Conservation (phyloP, 1,140 invertebrate genomes). For the Cataglyphis hispanica region DNA sequence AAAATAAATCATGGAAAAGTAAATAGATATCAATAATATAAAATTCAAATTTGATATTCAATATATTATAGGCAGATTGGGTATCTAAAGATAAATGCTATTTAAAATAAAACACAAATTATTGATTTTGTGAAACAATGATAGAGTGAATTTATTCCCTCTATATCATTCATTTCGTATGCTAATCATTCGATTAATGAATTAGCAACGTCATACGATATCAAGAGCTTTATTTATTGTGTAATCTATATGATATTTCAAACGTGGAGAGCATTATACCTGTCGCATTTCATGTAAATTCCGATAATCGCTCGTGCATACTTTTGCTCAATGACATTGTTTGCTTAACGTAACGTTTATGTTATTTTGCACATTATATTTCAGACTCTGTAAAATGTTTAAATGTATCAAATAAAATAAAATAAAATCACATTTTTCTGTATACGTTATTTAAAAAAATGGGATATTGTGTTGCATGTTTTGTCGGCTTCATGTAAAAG, state of each 20-base stretch:
- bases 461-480: too few species aligned
- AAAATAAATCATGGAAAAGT: too few species aligned
- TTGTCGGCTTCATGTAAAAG: not conserved
- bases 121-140: too few species aligned
- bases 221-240: not conserved
- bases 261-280: too few species aligned
- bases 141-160: not conserved
- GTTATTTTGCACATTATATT: not conserved
- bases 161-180: not conserved
- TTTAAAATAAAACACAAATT: too few species aligned
- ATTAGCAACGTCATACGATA: not conserved
- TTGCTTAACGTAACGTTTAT: not conserved
- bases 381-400: not conserved
- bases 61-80: too few species aligned
- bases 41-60: too few species aligned
- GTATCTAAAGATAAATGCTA: too few species aligned
- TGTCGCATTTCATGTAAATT: not conserved
- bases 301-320: constrained; percentile 1
- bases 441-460: too few species aligned
- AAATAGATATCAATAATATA: too few species aligned
- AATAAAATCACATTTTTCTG: not conserved
- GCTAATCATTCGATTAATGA: not conserved
- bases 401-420: not conserved
- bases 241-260: constrained; percentile 1
- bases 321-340: not conserved